Evolutionary conservation across 1,140 invertebrate species (phyloP).

Genomic region (Drosophila kurseongensis): DNA sequence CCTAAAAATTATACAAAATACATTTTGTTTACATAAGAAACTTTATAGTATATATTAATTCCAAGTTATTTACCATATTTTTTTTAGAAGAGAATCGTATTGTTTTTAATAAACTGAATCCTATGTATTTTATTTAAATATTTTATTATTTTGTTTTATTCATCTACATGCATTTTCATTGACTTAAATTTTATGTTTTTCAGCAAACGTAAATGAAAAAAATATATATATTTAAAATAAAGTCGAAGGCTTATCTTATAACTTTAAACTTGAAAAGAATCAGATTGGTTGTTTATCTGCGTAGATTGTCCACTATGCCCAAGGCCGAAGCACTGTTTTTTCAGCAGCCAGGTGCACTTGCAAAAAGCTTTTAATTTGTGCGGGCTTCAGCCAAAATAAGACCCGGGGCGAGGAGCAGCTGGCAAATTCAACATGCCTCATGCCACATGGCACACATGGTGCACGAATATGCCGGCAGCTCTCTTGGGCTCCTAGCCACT

Average conservation of each 20-base stretch:
- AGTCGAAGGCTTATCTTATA: background rate
- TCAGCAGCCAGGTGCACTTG: conserved; percentile 22
- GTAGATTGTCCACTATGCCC: conserved; percentile 4
- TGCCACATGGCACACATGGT: conserved; percentile 30
- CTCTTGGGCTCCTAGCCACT: background rate
- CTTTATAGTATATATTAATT: too few relatives aligned
- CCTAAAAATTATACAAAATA: too few relatives aligned
- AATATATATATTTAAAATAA: too few relatives aligned
- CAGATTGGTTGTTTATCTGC: conserved; percentile 9
- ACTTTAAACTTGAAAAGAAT: conserved; percentile 16
- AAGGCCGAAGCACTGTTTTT: conserved; percentile 21
- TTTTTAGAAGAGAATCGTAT: too few relatives aligned
- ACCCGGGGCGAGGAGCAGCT: conserved; percentile 32
- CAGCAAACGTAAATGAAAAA: too few relatives aligned
- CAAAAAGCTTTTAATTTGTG: conserved; percentile 71
- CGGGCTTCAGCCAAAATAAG: conserved; percentile 19
- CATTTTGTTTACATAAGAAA: too few relatives aligned
- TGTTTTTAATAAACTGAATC: too few relatives aligned
- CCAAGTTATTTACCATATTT: too few relatives aligned
- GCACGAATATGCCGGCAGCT: conserved; percentile 12
- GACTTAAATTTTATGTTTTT: too few relatives aligned
- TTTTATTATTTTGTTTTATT: too few relatives aligned
- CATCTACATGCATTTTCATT: too few relatives aligned
- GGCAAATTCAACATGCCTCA: conserved; percentile 18
- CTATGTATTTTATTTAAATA: too few relatives aligned